Conservation (phyloP, 2,888 invertebrate species). For the Lasioglossum vierecki region DNA sequence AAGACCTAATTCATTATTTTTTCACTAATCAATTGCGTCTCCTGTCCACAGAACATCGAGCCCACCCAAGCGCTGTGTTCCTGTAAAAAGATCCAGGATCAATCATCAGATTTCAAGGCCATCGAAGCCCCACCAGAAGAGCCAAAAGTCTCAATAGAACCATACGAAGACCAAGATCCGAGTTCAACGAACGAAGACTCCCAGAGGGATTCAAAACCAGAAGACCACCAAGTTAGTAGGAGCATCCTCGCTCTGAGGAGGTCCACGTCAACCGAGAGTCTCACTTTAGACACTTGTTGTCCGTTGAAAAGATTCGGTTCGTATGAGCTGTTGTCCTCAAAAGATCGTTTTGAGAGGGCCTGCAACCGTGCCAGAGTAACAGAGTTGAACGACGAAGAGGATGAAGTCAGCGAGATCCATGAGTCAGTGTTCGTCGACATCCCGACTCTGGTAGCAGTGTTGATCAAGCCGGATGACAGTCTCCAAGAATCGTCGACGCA, state of each 20-base stretch:
- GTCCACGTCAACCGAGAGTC: slow-evolving; percentile 67
- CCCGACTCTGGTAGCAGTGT: slow-evolving; percentile 78
- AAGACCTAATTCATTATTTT: too few relatives aligned
- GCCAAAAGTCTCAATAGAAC: background rate
- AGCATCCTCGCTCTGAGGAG: slow-evolving; percentile 51
- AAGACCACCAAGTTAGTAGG: slow-evolving; percentile 11
- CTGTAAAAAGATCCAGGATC: slow-evolving; percentile 61
- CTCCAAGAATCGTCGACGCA: slow-evolving; percentile 64
- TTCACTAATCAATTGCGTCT: background rate
- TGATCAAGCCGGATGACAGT: slow-evolving; percentile 77
- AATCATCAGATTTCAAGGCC: background rate
- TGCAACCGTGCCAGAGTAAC: slow-evolving; percentile 72
- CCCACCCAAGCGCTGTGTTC: slow-evolving; percentile 59
- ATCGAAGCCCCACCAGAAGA: background rate
- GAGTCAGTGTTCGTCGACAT: slow-evolving; percentile 78
- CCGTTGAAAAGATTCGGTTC: slow-evolving; percentile 68
- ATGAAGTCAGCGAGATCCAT: slow-evolving; percentile 68
- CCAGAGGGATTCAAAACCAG: background rate
- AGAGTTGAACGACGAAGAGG: slow-evolving; percentile 69
- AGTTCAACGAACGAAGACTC: slow-evolving; percentile 7
- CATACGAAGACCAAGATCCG: background rate
- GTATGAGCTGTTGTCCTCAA: slow-evolving; percentile 59
- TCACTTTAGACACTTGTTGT: slow-evolving; percentile 41
- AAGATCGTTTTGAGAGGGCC: slow-evolving; percentile 41
- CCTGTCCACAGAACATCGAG: slow-evolving; percentile 64